Conservation (phyloP, 2,888 invertebrate species). For the Corbicula japonica region DNA sequence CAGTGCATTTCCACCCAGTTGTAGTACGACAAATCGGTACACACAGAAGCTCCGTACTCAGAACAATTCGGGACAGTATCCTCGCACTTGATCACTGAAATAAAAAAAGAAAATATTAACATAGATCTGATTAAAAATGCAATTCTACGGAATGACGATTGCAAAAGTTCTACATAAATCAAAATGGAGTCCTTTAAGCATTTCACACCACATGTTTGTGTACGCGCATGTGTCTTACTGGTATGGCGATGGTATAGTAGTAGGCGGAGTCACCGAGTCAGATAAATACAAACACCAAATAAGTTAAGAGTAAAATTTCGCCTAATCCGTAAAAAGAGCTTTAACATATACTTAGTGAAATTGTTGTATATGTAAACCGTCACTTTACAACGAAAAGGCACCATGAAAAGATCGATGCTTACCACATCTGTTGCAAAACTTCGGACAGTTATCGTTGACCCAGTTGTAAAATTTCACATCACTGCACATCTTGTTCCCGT, state of each 20-base stretch:
- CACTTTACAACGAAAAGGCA: too few species aligned
- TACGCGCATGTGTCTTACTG: too few species aligned
- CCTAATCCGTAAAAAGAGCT: too few species aligned
- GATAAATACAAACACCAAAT: too few species aligned
- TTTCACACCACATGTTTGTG: background rate
- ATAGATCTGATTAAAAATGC: background rate
- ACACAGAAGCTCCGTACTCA: slow-evolving; percentile 50
- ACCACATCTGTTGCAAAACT: slow-evolving; percentile 62
- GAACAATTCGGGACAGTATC: slow-evolving; percentile 52
- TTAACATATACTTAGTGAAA: too few species aligned
- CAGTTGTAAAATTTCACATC: slow-evolving; percentile 61
- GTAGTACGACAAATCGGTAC: slow-evolving; percentile 57
- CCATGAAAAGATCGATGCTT: too few species aligned
- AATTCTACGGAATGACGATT: background rate
- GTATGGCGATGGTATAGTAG: too few species aligned
- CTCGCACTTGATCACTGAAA: slow-evolving; percentile 27
- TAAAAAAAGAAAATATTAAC: background rate
- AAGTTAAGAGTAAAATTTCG: too few species aligned
- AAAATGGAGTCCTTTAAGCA: background rate
- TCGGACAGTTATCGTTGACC: slow-evolving; percentile 57
- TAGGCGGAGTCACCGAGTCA: too few species aligned
- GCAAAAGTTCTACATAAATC: background rate
- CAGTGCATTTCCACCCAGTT: slow-evolving; percentile 66
- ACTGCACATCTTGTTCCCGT: slow-evolving; percentile 44
- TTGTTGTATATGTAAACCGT: too few species aligned